Conservation (phyloP, 2,888 invertebrate genomes). For the Papilio protenor region DNA sequence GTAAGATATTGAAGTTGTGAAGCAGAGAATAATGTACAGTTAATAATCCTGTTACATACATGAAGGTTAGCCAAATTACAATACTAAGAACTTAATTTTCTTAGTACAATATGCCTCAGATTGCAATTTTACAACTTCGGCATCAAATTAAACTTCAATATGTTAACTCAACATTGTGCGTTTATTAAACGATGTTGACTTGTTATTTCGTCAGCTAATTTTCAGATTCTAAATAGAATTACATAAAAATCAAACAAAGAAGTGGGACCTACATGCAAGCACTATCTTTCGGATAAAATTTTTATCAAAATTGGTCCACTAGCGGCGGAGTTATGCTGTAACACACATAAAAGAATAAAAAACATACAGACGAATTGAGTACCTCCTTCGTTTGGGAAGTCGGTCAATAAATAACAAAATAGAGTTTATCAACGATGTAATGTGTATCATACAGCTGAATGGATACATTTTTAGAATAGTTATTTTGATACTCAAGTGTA, state of each 20-base stretch:
- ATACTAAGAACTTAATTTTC: not conserved
- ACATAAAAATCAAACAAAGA: too few relatives aligned
- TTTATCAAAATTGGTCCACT: too few relatives aligned
- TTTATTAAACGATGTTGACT: too few relatives aligned
- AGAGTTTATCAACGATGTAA: not conserved
- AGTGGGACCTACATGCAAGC: too few relatives aligned
- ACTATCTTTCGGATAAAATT: too few relatives aligned
- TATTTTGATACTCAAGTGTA: constrained; percentile 37
- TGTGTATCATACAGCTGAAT: constrained; percentile 2
- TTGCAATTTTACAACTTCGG: not conserved
- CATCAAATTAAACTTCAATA: not conserved
- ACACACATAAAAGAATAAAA: too few relatives aligned
- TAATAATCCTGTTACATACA: not conserved
- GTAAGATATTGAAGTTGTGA: not conserved
- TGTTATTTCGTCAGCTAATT: not conserved
- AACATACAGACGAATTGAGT: too few relatives aligned
- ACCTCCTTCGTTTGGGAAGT: too few relatives aligned
- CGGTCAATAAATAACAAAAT: not conserved
- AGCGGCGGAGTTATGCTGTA: too few relatives aligned
- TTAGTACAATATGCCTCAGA: not conserved
- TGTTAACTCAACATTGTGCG: too few relatives aligned
- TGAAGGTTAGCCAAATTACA: constrained; percentile 15
- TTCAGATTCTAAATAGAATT: not conserved
- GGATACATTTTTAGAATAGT: constrained; percentile 35
- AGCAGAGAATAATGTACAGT: not conserved